A percentile compares a stretch with the other conserved stretches of the same genome.
Evolutionary conservation across 2,113 vertebrate genomes (phyloP).

Genomic region (Tapirus terrestris): DNA sequence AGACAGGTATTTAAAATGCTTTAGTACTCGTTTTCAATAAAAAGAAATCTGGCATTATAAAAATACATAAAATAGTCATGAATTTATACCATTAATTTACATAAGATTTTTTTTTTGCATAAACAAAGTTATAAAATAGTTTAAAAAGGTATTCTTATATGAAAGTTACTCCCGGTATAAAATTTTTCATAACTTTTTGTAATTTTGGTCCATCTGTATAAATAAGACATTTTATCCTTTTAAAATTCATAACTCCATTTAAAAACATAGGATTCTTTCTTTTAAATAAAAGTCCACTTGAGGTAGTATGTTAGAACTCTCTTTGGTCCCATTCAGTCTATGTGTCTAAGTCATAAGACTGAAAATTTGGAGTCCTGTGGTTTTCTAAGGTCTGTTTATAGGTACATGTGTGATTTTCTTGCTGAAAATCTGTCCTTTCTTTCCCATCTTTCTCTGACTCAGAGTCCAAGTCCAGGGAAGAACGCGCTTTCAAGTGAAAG

Average conservation of each 20-base stretch:
- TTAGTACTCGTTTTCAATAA: slow-evolving; percentile 85
- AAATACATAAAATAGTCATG: slow-evolving; percentile 88
- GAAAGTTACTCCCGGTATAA: slow-evolving; percentile 83
- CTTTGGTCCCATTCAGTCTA: slow-evolving; percentile 87
- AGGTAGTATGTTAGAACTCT: slow-evolving; percentile 90
- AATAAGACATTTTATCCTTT: slow-evolving; percentile 84
- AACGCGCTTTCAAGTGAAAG: slow-evolving; percentile 85
- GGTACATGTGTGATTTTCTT: slow-evolving; percentile 81
- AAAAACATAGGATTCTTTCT: slow-evolving; percentile 80
- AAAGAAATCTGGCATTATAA: slow-evolving; percentile 87
- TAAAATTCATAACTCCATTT: slow-evolving; percentile 79
- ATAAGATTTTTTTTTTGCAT: slow-evolving; percentile 86
- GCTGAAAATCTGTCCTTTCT: slow-evolving; percentile 81
- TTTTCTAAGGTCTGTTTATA: slow-evolving; percentile 88
- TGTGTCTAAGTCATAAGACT: slow-evolving; percentile 86
- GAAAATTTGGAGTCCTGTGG: slow-evolving; percentile 87
- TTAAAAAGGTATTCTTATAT: slow-evolving; percentile 85
- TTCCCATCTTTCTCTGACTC: slow-evolving; percentile 86
- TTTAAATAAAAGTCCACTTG: slow-evolving; percentile 90
- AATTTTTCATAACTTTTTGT: slow-evolving; percentile 79
- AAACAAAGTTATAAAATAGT: slow-evolving; percentile 88
- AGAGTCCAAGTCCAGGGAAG: slow-evolving; percentile 85
- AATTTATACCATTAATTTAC: slow-evolving; percentile 96
- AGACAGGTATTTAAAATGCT: slow-evolving; percentile 82
- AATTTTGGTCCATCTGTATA: slow-evolving; percentile 90